Evolutionary conservation across 2,797 vertebrate genomes (phyloP).

Genomic region (Karalla daura): DNA sequence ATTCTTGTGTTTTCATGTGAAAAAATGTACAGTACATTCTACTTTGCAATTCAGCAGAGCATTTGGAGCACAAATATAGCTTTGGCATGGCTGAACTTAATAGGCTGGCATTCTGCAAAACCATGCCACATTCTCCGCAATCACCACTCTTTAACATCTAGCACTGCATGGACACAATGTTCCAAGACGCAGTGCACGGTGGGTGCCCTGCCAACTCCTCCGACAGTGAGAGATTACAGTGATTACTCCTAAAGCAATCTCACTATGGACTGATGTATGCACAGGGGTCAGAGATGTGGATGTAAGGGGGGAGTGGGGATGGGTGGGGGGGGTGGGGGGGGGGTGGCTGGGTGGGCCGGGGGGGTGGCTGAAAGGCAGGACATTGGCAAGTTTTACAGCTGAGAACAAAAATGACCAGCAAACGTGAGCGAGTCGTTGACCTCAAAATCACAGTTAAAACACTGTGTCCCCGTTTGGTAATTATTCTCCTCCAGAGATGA

Average conservation of each 20-base stretch:
- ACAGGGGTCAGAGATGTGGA: slow-evolving; percentile 25
- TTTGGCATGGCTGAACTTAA: slow-evolving; percentile 68
- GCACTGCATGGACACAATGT: slow-evolving; percentile 71
- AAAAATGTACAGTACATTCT: slow-evolving; percentile 53
- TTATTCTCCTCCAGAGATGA: slow-evolving; percentile 78
- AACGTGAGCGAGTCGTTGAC: slow-evolving; percentile 71
- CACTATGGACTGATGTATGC: slow-evolving; percentile 59
- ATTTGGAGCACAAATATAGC: slow-evolving; percentile 69
- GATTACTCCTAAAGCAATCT: slow-evolving; percentile 62
- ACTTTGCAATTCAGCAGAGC: slow-evolving; percentile 38
- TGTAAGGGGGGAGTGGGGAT: no score
- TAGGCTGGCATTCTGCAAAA: slow-evolving; percentile 70
- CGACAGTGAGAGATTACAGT: slow-evolving; percentile 64
- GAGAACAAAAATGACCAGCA: slow-evolving; percentile 61
- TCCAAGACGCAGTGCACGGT: slow-evolving; percentile 56
- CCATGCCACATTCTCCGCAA: slow-evolving; percentile 73
- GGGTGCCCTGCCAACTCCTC: slow-evolving; percentile 64
- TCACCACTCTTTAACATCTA: slow-evolving; percentile 70
- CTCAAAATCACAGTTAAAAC: slow-evolving; percentile 76
- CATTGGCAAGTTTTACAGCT: slow-evolving; percentile 52
- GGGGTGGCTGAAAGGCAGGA: slow-evolving; percentile 6
- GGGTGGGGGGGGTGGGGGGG: neutral
- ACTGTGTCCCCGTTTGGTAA: slow-evolving; percentile 79
- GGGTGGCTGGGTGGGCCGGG: neutral
- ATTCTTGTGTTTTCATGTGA: slow-evolving; percentile 22